Conservation (phyloP, 2,888 invertebrate genomes). For the Lepidochrysops patricia region DNA sequence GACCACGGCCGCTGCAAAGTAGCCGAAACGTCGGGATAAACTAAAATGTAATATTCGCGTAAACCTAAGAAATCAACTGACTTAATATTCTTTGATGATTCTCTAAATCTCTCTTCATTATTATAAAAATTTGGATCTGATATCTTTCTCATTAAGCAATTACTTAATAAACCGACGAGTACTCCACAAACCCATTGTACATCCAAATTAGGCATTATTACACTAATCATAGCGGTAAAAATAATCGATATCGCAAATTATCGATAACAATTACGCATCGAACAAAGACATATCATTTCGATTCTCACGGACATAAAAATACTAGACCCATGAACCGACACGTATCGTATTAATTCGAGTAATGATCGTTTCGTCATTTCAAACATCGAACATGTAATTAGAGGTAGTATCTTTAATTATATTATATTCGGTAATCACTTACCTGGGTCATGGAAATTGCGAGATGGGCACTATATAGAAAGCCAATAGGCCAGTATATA, state of each 20-base stretch:
- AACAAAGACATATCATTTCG: constrained; percentile 45
- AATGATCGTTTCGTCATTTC: constrained; percentile 42
- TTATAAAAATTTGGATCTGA: too few species aligned
- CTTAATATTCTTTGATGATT: too few species aligned
- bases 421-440: background rate
- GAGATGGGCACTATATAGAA: too few species aligned
- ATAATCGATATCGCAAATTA: constrained; percentile 10
- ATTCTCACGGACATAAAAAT: constrained; percentile 70
- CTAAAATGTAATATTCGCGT: too few species aligned
- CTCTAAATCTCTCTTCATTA: too few species aligned
- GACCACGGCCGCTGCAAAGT: too few species aligned
- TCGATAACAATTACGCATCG: constrained; percentile 6
- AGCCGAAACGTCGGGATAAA: background rate
- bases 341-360: constrained; percentile 73
- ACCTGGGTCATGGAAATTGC: background rate
- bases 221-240: background rate
- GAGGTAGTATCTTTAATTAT: constrained; percentile 33
- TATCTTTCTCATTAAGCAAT: background rate
- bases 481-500: too few species aligned
- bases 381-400: constrained; percentile 63
- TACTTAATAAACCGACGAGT: background rate
- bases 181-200: background rate
- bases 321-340: constrained; percentile 48
- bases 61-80: too few species aligned
- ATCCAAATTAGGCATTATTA: background rate